Evolutionary conservation across 1,140 invertebrate species (phyloP), one percentile per base, ranked within the genome.

Genomic region (Drosophila pseudoananassae): DNA sequence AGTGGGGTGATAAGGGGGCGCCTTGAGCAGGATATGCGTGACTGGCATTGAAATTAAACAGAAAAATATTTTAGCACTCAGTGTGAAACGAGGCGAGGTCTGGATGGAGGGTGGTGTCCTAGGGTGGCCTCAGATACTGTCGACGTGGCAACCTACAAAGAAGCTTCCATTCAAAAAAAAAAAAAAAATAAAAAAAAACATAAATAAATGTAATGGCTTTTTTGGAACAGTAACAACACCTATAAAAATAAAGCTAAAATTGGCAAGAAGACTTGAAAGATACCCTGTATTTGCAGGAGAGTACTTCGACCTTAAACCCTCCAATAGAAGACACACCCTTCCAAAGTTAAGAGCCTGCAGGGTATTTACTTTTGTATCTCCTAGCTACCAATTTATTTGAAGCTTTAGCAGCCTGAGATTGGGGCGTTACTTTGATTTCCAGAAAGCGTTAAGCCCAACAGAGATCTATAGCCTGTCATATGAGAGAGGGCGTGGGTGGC

Each of bases 1-100:
- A 36, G 15, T 1, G 56, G 45, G 38, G 47, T 40, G 0, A 1
- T 10, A 8, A 4, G 36, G 10, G 7, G 38, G 25, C 15, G 53
- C 65, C 38, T 47, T 70, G 27, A 38, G 49, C 82, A 87, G 82
- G 82, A 87, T 87, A 87, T 87, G 82, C 82, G 83, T 87, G 82
- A 87, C 82, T 88, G 64, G 82, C 78, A 88, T 85, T 60, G 60
- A 82, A 87, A 87, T 87, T 82, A 87, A 87, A 82, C 75, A 76
- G 56, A 43, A 33, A 57, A 66, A 78, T 72, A 69, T 79, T 63
- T 79, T 63, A 68, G 61, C 71, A 53, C 45, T 81, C 49, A 59
- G 73, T 85, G 81, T 81, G 68, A 85, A 84, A 84, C 66, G 81
- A 76, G 76, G 72, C 80, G 81, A 73, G 68, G 58, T 29, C 15